phyloP scores from a whole-genome alignment of 2,113 vertebrate genomes.

The Cyrtonyx montezumae region DNA sequence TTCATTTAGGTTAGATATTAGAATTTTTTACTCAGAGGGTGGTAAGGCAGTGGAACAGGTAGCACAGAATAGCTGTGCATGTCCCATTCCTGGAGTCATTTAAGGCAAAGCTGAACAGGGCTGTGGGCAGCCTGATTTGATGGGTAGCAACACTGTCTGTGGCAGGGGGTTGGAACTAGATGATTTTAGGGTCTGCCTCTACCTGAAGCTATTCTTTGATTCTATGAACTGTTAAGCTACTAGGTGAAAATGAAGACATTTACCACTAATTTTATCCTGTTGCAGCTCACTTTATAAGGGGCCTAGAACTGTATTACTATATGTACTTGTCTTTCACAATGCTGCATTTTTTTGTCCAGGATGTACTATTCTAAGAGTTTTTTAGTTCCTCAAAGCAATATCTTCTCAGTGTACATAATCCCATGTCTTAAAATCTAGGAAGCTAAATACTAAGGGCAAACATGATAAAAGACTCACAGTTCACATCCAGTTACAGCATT shows the following conservation, averaged over 20 bases:
- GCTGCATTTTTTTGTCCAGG: background rate
- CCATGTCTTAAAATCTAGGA: rapidly evolving
- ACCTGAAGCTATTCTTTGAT: too few relatives aligned
- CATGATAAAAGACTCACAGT: background rate
- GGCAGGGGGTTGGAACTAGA: too few relatives aligned
- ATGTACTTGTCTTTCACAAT: background rate
- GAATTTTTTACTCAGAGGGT: too few relatives aligned
- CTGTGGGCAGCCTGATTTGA: too few relatives aligned
- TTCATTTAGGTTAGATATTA: too few relatives aligned
- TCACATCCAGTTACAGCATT: background rate
- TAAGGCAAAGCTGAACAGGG: too few relatives aligned
- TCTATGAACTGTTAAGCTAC: background rate
- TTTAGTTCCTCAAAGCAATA: background rate
- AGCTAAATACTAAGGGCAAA: background rate
- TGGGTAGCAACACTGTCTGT: too few relatives aligned
- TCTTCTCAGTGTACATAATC: background rate
- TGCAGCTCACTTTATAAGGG: background rate
- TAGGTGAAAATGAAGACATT: background rate
- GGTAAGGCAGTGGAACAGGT: too few relatives aligned
- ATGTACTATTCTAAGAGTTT: background rate
- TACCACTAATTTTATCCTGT: background rate
- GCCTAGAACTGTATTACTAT: background rate
- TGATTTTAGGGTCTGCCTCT: too few relatives aligned
- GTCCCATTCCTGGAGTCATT: too few relatives aligned
- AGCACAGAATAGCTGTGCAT: too few relatives aligned